These are phyloP conservation scores for Atopsyche davidsoni DNA, from an alignment of 1,140 invertebrate genomes.

Conservation along the genomic window DNA sequence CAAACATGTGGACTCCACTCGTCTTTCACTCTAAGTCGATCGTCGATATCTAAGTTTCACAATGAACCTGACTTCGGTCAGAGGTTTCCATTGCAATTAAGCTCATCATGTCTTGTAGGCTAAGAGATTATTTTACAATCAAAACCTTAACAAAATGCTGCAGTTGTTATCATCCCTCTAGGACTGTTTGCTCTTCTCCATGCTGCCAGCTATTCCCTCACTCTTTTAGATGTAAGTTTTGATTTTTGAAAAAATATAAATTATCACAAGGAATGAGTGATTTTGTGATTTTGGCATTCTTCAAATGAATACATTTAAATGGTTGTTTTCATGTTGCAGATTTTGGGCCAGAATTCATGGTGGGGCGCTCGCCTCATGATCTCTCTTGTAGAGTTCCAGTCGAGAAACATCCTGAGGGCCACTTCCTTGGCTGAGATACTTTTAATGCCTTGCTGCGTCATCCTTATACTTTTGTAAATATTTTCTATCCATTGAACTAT, in stretches of 20 bases:
- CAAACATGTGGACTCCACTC: too few species aligned
- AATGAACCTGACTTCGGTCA: too few species aligned
- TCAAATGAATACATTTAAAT: too few species aligned
- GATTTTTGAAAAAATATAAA: constrained; percentile 9
- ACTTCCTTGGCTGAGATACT: constrained; percentile 88
- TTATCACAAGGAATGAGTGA: too few species aligned
- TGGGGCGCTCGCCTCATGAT: constrained; percentile 82
- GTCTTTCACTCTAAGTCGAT: too few species aligned
- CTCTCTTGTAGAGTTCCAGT: constrained; percentile 80
- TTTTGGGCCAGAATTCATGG: constrained; percentile 80
- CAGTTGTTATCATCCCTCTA: constrained; percentile 85
- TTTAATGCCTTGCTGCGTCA: constrained; percentile 77
- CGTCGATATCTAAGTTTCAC: too few species aligned
- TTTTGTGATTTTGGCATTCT: too few species aligned
- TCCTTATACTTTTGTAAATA: constrained; percentile 84
- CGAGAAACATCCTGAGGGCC: constrained; percentile 77
- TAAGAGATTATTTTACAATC: too few species aligned
- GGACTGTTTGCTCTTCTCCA: constrained; percentile 87
- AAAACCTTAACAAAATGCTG: constrained; percentile 47
- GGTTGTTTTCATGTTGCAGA: constrained; percentile 49
- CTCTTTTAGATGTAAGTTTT: constrained; percentile 81
- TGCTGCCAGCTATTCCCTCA: constrained; percentile 82
- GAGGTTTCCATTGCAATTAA: too few species aligned
- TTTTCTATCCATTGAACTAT: neutral
- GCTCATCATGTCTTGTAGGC: too few species aligned